Evolutionary conservation across 2,888 invertebrate genomes (phyloP).

Genomic region (Girardia tigrina): DNA sequence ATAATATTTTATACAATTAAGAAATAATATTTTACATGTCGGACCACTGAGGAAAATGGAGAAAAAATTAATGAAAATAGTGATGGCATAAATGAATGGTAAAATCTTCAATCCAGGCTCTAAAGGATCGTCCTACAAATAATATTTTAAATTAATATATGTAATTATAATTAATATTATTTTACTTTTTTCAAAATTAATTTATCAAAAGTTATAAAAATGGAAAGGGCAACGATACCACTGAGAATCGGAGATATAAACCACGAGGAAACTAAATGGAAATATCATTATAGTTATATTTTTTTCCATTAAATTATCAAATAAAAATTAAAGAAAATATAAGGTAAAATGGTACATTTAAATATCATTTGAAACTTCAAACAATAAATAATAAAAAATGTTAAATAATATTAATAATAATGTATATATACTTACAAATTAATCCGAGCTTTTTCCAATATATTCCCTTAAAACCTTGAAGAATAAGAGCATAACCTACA

Average conservation of each 20-base stretch:
- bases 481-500: constrained; percentile 84
- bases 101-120: constrained; percentile 68
- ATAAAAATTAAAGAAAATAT: no score
- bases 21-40: constrained; percentile 57
- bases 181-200: constrained; percentile 60
- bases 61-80: constrained; percentile 76
- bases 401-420: no score
- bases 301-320: no score
- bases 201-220: constrained; percentile 67
- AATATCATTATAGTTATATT: no score
- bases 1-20: constrained; percentile 35
- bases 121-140: constrained; percentile 58
- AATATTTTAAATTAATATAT: constrained; percentile 52
- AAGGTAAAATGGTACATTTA: no score
- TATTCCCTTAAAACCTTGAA: constrained; percentile 69
- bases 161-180: constrained; percentile 38
- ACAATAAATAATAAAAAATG: no score
- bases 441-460: constrained; percentile 68
- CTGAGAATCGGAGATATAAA: constrained; percentile 85
- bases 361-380: no score
- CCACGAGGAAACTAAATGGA: constrained; percentile 77
- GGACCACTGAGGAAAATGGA: constrained; percentile 88
- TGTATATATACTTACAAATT: constrained; percentile 53
- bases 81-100: constrained; percentile 80
- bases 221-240: constrained; percentile 67